Evolutionary conservation across 1,140 invertebrate species (phyloP), one percentile per base, ranked within the genome.

Genomic region (Lucilia cuprina): DNA sequence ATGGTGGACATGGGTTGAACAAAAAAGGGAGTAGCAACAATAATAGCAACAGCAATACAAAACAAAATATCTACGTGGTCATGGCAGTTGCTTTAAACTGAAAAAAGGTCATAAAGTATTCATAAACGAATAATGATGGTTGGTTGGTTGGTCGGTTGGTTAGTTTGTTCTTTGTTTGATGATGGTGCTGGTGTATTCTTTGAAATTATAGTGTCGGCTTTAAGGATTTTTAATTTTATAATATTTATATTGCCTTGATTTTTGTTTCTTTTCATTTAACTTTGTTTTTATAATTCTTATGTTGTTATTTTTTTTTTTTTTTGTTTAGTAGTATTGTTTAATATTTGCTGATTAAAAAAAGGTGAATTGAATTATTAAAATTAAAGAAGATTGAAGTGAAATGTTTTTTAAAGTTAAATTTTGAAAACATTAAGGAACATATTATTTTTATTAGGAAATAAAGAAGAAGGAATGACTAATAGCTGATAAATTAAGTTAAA

Each of bases 81-180:
- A 55, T 55, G 50, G 50, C 50, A 55, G 13, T 41, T 41, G 41
- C 41, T 41, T 10, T 41, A 41, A 41, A 0, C 41, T 8, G 41
- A 41, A 41, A 30, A 41, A 41, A 41, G 30, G 17, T 77, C 74
- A 77, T 77, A 77, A 77, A 77, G 74, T 77, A 77, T 77, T 77
- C 74, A 77, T 77, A 77, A 77, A 77, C 74, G 34, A 77, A 77
- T 77, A 34, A 77, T 77, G 74, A 12, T n/a, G 17, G 74, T 41
- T 41, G 41, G 41, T 41, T 30, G 17, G 50, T 14, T 55, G 50
- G 50, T 14, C 17, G 50, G 74, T 41, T 41, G 41, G 41, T 41
- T 30, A 0, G 50, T 14, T 2, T 3, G 25, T 30, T 30, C 1
- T 30, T 30, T 30, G 25, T 2, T 30, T 30, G 25, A 30, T 55